These are phyloP conservation scores for Pristionchus arcanus DNA, from an alignment of 2,888 invertebrate species.

Conservation along the genomic window DNA sequence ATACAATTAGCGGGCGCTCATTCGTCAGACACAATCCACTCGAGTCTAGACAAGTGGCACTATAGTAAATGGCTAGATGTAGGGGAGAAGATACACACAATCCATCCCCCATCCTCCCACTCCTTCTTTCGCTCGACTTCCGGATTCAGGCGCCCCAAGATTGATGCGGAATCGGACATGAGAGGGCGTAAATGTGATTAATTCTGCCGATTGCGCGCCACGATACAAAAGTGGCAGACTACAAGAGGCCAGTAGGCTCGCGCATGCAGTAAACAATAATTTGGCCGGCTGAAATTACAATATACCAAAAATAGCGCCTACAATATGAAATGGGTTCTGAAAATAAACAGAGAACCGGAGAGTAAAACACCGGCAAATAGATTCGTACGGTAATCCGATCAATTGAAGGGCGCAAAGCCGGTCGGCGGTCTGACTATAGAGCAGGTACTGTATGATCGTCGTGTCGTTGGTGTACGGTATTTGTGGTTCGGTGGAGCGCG, in stretches of 20 bases:
- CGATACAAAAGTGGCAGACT: background rate
- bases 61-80: background rate
- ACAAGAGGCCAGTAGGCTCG: background rate
- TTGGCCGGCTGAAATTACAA: background rate
- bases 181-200: background rate
- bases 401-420: slow-evolving; percentile 28
- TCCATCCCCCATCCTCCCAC: background rate
- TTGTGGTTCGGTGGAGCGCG: background rate
- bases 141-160: background rate
- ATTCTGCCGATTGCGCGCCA: background rate
- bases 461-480: background rate
- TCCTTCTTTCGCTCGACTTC: background rate
- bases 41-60: background rate
- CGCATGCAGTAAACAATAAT: background rate
- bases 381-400: background rate
- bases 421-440: slow-evolving; percentile 43
- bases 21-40: background rate
- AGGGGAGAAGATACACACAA: background rate
- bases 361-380: background rate
- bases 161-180: background rate
- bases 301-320: background rate
- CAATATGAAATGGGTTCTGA: background rate
- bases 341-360: background rate
- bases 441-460: slow-evolving; percentile 39
- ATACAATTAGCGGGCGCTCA: background rate